Base-by-base conservation (phyloP, 1,140 invertebrate species). In the Drosophila suzukii region DNA sequence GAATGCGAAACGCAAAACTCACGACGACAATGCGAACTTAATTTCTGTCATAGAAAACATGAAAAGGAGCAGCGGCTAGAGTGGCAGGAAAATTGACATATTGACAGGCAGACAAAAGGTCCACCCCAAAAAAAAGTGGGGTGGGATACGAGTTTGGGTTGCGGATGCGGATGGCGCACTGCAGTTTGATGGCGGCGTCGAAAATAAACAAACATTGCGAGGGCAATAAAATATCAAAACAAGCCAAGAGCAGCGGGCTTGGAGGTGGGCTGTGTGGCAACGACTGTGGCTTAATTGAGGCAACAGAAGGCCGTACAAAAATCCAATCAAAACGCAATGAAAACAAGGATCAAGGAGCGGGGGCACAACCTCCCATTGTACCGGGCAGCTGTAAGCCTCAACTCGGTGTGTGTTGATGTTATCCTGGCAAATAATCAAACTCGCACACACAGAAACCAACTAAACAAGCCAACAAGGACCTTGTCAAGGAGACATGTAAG, bases 131-230 rank as follows among this genome's bases (percentile, higher is more conserved):
- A 43, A 41, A 30, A 20, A 20, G 20, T 20, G 24, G 6, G 24
- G 24, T 49, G 17, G 46, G 38, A 10, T 32, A 6, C 49, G 30
- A 24, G 36, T 10, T 27, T 6, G 20, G 50, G 43, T 44, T 5
- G 39, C 7, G 39, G 39, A 49, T 44, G 11, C 17, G 43, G 44
- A 53, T 62, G 78, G 46, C 59, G 81, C 79, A 73, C 44, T 81
- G 78, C 82, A 85, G 66, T 85, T 75, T 71, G 55, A 72, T 53
- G 68, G 65, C 70, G 67, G 76, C 74, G 84, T 80, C 84, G 83
- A 83, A 88, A 89, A 83, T 78, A 89, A 76, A 83, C 80, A 88
- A 83, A 88, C 84, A 88, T 89, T 88, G 84, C 84, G 84, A 89
- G 79, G 72, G 79, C 79, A 86, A 86, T 88, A 86, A 86, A 88